phyloP scores from a whole-genome alignment of 2,888 invertebrate species.

The Acronicta leporina region DNA sequence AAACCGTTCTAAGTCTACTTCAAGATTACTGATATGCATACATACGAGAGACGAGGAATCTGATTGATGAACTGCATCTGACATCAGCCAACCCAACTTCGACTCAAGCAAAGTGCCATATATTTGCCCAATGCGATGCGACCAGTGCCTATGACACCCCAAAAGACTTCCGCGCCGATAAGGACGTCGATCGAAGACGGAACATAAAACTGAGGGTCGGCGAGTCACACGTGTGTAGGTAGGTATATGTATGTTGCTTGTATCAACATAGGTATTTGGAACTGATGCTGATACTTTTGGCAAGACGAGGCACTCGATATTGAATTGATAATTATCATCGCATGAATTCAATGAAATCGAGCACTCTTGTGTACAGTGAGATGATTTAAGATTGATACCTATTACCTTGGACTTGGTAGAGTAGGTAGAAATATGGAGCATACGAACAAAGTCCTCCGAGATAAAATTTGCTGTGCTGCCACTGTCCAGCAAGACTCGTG shows the following conservation, averaged over 20 bases:
- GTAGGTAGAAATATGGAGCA: constrained; percentile 1
- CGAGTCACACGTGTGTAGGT: constrained; percentile 1
- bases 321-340: too few relatives aligned
- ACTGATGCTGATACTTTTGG: too few relatives aligned
- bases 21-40: too few relatives aligned
- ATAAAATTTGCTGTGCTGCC: constrained; percentile 10
- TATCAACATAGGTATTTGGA: too few relatives aligned
- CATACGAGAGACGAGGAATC: not conserved
- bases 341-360: constrained; percentile 1
- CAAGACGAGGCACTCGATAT: too few relatives aligned
- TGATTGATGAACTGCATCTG: not conserved
- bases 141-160: constrained; percentile 4
- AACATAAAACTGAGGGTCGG: constrained; percentile 3
- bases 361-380: constrained; percentile 1
- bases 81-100: constrained; percentile 1
- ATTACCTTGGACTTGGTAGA: constrained; percentile 1
- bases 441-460: constrained; percentile 9
- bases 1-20: too few relatives aligned
- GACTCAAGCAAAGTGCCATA: constrained; percentile 8
- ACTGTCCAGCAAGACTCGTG: not conserved
- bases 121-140: not conserved
- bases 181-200: constrained; percentile 9
- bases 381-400: constrained; percentile 7
- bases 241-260: not conserved
- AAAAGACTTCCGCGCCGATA: constrained; percentile 11